Base-by-base conservation (phyloP, 2,797 vertebrate genomes). In the Pangasius krempfi region DNA sequence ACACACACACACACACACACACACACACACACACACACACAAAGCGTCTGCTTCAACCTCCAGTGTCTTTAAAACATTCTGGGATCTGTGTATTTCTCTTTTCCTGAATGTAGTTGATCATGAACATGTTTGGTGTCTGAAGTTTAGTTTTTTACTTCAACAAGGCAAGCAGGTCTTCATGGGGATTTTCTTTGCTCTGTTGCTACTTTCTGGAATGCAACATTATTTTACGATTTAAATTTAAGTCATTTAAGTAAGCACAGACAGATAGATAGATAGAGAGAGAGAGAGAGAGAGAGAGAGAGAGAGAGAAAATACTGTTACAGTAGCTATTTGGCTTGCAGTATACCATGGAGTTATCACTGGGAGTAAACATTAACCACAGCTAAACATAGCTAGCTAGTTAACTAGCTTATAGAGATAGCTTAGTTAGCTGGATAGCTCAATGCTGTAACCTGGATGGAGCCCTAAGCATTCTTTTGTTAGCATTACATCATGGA, bases 231-330 rank as follows among this genome's bases (percentile, higher is more conserved):
- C 44, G 6, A 44, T 44, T n/a, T n/a, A n/a, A n/a, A n/a, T n/a
- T n/a, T n/a, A n/a, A n/a, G n/a, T n/a, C n/a, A n/a, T n/a, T n/a
- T 44, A 68, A 16, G 30, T 33, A 14, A 66, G 14, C 18, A 73
- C 27, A 47, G 27, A 56, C 56, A 81, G 79, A 60, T 60, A 58
- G 78, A 56, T 56, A 80, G 78, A 58, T 37, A 54, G 50, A 79
- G 40, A 60, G 79, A 60, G 40, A 40, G 78, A 80, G 37, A 80
- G 52, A 80, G 37, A 58, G 79, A 60, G 40, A 81, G 79, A 60
- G 60, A 60, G 79, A 56, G 58, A 80, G 78, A 58, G 58, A 37
- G 30, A 68, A 7, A 5, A 66, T 64, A 7, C 9, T 66, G 12
- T n/a, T 30, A 12, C 10, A 0, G 10, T 66, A 13, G 62, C 27